Base-by-base conservation (phyloP, 2,113 vertebrate species). In the Tragelaphus buxtoni region DNA sequence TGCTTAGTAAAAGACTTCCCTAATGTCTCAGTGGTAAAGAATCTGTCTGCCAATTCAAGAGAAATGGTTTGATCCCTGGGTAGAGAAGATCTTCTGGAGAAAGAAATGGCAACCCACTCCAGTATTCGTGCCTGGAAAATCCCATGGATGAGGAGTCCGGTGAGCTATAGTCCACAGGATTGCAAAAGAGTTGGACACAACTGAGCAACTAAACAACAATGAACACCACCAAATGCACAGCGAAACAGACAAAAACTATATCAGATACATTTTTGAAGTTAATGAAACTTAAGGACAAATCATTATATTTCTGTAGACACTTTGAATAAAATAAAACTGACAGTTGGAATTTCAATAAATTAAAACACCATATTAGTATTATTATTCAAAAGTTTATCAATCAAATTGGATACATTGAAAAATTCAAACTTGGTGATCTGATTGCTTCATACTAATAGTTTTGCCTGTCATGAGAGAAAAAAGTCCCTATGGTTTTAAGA, bases 241-340 rank as follows among this genome's bases (percentile, higher is more conserved):
- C 49, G 51, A 94, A 88, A 88, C 1, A n/a, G 11, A 45, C 39
- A 77, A 80, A 76, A 84, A 82, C 61, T 51, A 58, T 45, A 28
- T 5, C 4, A 82, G 14, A 83, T 80, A 35, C 65, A 22, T 2
- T 47, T 89, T 81, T 79, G 13, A 95, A 55, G 76, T 84, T 91
- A 60, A 63, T 93, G 24, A 84, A 80, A 90, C 3, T 39, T 42
- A 63, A 74, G 10, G 24, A 55, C 30, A 5, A 84, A 92, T 88
- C 81, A 77, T 53, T 39, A 61, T 30, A 1, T 60, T 86, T 84
- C 88, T 93, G 17, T 42, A 2, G 3, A 89, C 56, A 7, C 8
- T 53, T 94, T 84, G 28, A 60, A 24, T 96, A 93, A 85, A 63
- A 88, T 84, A 61, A 96, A 91, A 22, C 45, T 80, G 51, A n/a